Base-by-base conservation (phyloP, 2,888 invertebrate genomes). In the Hypomecis punctinalis region DNA sequence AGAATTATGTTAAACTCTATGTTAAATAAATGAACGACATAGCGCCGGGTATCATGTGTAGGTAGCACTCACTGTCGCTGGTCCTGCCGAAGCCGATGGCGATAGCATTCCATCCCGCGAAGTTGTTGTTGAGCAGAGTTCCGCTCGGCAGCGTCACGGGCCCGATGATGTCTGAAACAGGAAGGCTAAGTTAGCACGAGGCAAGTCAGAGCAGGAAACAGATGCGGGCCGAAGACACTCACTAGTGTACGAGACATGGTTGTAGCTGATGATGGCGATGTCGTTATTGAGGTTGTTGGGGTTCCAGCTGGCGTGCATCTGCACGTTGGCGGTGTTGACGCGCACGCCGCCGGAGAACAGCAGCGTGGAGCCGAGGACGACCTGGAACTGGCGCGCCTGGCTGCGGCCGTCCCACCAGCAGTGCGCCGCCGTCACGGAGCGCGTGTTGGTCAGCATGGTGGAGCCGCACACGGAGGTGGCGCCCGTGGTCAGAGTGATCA, bases 11-110 rank as follows among this genome's bases (percentile, higher is more conserved):
- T n/a, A n/a, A n/a, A n/a, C n/a, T n/a, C n/a, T n/a, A n/a, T n/a
- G n/a, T n/a, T n/a, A n/a, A n/a, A n/a, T n/a, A n/a, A n/a, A n/a
- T n/a, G n/a, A n/a, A n/a, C n/a, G n/a, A n/a, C n/a, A n/a, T n/a
- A n/a, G n/a, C n/a, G n/a, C n/a, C n/a, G n/a, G n/a, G n/a, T n/a
- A n/a, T n/a, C n/a, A n/a, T n/a, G n/a, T n/a, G n/a, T 57, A n/a
- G n/a, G n/a, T n/a, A n/a, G 59, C 37, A 68, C 80, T 79, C 49
- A 85, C 84, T 49, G 68, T 86, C 85, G 10, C 80, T 78, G 13
- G 81, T 83, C 45, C 76, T 77, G 23, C 88, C 89, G 73, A 81
- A 88, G 36, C 88, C 88, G 4, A 84, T 82, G 5, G 86, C 85
- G 5, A 73, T 69, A 2, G 81, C 85, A 62, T 72, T 72, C 5